Base-by-base conservation (phyloP, 2,797 vertebrate species). In the Chiloscyllium punctatum region DNA sequence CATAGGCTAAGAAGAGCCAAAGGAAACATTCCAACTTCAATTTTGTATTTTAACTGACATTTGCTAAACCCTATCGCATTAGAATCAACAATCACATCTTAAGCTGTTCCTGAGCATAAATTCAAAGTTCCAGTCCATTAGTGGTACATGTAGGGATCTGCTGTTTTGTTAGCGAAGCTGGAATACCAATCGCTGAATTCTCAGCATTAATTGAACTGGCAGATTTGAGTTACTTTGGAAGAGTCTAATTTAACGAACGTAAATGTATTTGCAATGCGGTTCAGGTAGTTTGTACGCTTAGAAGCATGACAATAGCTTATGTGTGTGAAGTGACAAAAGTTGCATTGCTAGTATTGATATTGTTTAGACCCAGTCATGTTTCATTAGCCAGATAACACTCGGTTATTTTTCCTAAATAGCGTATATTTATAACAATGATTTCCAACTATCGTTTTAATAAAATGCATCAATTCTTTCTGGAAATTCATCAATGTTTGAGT, bases 161-260 rank as follows among this genome's bases (percentile, higher is more conserved):
- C 23, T 72, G 21, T 25, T 30, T 72, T 71, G 68, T 94, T 15
- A 69, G 27, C 51, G 42, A 94, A 72, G 11, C 25, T 37, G 69
- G 27, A 23, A 66, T 62, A 62, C 21, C 11, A 71, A 68, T 4
- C 48, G 91, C n/a, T 48, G 37, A 92, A 37, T 92, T 11, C 66
- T 68, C 42, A 94, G 68, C n/a, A 72, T 90, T 94, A 72, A 71
- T 72, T 94, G 37, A 94, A 94, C 68, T 72, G 90, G 92, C 92
- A 72, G 69, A 27, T 94, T 71, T 51, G 68, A 68, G 72, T 72
- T 94, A 71, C 62, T 94, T 94, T 51, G 23, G 69, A 71, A 69
- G 68, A 72, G 68, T 69, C 18, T 42, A 94, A 71, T 94, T 66
- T 94, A 62, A 72, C 11, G 30, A 94, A 94, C 42, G 62, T n/a